These are phyloP conservation scores for Drosophila greeni DNA, from an alignment of 2,888 invertebrate species.

Conservation along the genomic window DNA sequence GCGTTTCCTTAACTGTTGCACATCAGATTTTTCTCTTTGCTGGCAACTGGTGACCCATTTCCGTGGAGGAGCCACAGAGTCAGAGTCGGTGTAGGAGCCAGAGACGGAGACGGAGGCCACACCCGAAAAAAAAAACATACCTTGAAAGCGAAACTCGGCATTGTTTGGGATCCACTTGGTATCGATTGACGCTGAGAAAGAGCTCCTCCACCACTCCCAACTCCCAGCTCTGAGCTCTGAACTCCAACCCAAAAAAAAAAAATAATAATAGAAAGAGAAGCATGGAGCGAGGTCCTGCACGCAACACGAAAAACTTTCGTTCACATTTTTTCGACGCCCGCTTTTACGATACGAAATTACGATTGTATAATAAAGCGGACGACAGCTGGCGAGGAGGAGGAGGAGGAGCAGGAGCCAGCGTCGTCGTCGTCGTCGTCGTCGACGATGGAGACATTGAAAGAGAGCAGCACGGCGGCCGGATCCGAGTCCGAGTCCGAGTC, in stretches of 20 bases:
- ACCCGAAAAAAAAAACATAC: conserved; percentile 23
- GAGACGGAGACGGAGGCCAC: conserved; percentile 17
- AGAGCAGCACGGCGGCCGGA: conserved; percentile 11
- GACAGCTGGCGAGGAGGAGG: conserved; percentile 17
- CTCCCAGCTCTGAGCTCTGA: background rate
- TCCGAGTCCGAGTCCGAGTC: conserved; percentile 7
- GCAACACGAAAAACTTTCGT: conserved; percentile 70
- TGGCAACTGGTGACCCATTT: conserved; percentile 66
- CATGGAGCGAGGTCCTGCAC: conserved; percentile 53
- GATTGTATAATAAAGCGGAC: conserved; percentile 68
- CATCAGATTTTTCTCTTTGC: background rate
- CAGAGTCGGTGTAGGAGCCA: background rate
- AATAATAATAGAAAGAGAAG: background rate
- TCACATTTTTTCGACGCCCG: conserved; percentile 65
- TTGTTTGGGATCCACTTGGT: conserved; percentile 28
- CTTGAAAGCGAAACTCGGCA: conserved; percentile 37
- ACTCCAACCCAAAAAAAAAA: conserved; percentile 2
- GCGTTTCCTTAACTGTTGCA: conserved; percentile 8
- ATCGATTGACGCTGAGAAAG: conserved; percentile 25
- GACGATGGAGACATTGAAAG: conserved; percentile 34
- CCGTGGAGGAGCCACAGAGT: background rate
- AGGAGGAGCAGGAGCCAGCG: background rate
- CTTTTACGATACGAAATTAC: conserved; percentile 70
- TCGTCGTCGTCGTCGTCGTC: conserved; percentile 8
- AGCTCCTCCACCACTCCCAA: background rate